Evolutionary conservation across 2,113 vertebrate species (phyloP), one percentile per base, ranked within the genome.

Genomic region (Anoplopoma fimbria): DNA sequence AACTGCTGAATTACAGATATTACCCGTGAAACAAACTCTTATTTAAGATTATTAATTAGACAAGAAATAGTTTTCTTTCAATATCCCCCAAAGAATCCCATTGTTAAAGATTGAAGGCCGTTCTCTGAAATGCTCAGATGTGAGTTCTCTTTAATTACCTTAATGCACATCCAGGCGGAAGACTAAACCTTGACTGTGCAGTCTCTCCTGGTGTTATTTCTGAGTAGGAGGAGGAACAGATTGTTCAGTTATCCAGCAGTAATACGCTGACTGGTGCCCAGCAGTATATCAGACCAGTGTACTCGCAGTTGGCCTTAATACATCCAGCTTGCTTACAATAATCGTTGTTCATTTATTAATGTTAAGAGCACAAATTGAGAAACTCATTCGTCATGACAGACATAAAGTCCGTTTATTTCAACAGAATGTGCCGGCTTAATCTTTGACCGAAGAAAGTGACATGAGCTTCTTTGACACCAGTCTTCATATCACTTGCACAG

Each of bases 401-500:
- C 29, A 71, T 9, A 9, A n/a, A 7, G 40, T 63, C 36, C 15
- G 17, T 70, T 70, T 17, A 49, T 65, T 69, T 38, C 65, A n/a
- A 7, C 60, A 14, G 4, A 65, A 69, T 36, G 60, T 71, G n/a
- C 42, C 25, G 8, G n/a, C 38, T 55, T 70, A 73, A 57, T 77
- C 68, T 69, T 19, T 29, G 36, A 75, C 77, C 85, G 25, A n/a
- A 68, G 51, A 60, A 47, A 64, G 45, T 79, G 63, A 89, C 76
- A 47, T 65, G 63, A 89, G 23, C 9, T 3, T 49, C 53, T 87
- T 12, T 86, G 90, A 91, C 85, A 57, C 15, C 42, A 60, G 77
- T 89, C 85, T 87, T 88, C 78, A 81, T 90, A 89, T 90, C 88
- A 55, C 70, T 88, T 83, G 82, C 84, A 77, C 63, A 65, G 70